These are phyloP conservation scores for Calosoma granatense DNA, from an alignment of 1,140 invertebrate species.

Conservation along the genomic window DNA sequence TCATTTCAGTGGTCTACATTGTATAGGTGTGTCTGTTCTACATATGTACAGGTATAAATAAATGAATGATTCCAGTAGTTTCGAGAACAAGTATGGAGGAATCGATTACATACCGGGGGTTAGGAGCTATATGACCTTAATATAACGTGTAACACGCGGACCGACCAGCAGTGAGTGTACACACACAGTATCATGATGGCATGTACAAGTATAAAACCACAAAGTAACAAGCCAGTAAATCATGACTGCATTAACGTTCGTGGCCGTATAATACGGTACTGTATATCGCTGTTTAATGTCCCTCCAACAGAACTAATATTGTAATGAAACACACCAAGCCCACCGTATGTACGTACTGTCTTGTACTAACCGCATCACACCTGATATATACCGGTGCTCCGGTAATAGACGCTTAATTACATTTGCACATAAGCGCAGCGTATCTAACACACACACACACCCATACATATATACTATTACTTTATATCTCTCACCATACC, in stretches of 20 bases:
- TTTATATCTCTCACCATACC: too few species aligned
- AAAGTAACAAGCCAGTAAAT: neutral
- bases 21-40: too few species aligned
- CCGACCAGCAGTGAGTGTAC: neutral
- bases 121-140: neutral
- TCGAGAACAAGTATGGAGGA: too few species aligned
- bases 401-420: neutral
- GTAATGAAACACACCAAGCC: neutral
- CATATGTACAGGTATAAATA: too few species aligned
- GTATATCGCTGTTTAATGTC: neutral
- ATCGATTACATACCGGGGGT: too few species aligned
- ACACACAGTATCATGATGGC: neutral
- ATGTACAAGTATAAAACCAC: neutral
- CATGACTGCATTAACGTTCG: neutral
- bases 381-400: neutral
- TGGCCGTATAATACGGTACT: neutral
- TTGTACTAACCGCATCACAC: neutral
- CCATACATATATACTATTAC: too few species aligned
- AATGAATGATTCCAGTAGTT: too few species aligned
- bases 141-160: neutral
- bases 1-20: too few species aligned
- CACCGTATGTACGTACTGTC: neutral
- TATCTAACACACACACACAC: too few species aligned
- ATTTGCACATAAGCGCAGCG: neutral
- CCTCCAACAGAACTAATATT: neutral